Conservation (phyloP, 2,888 invertebrate species). For the Hecatera dysodea region DNA sequence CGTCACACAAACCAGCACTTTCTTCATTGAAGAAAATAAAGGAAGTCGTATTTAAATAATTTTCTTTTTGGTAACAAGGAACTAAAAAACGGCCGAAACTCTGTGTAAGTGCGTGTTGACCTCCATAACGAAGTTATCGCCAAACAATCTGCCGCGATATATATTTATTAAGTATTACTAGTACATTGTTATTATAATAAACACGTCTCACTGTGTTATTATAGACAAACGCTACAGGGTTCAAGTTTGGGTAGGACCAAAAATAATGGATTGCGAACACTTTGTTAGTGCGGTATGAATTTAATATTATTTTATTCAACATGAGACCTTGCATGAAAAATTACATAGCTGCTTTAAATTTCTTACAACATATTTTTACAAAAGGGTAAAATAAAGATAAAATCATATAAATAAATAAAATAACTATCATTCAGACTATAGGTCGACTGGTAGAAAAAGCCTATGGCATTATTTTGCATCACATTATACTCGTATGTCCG, state of each 20-base stretch:
- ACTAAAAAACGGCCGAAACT: slow-evolving; percentile 34
- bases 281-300: too few relatives aligned
- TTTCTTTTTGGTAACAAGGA: slow-evolving; percentile 56
- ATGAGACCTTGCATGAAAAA: too few relatives aligned
- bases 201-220: slow-evolving; percentile 38
- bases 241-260: not conserved
- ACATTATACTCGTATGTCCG: too few relatives aligned
- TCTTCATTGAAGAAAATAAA: not conserved
- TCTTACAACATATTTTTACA: too few relatives aligned
- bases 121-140: slow-evolving; percentile 72
- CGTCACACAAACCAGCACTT: not conserved
- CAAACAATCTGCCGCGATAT: slow-evolving; percentile 64
- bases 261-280: too few relatives aligned
- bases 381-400: too few relatives aligned
- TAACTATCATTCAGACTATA: too few relatives aligned
- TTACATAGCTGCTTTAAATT: too few relatives aligned
- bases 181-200: slow-evolving; percentile 55
- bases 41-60: slow-evolving; percentile 16
- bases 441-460: too few relatives aligned
- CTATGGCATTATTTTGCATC: too few relatives aligned
- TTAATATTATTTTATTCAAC: too few relatives aligned
- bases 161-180: slow-evolving; percentile 66
- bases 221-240: slow-evolving; percentile 24
- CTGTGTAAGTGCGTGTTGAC: slow-evolving; percentile 71
- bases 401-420: too few relatives aligned